Evolutionary conservation across 2,113 vertebrate species (phyloP).

Genomic region (Salvelinus sp.): DNA sequence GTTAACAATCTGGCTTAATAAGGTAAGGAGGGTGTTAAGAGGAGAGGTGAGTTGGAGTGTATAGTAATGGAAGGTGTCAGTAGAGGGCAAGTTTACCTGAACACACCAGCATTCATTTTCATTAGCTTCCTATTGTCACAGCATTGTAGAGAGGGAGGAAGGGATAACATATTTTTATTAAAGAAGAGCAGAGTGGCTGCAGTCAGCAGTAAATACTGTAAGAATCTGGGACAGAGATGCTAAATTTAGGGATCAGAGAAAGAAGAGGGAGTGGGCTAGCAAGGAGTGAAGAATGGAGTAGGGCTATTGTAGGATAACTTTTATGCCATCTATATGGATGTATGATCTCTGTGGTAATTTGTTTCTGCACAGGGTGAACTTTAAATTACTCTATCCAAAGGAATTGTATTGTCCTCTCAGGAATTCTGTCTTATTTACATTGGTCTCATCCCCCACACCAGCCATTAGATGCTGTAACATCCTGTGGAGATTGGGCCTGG

Average conservation of each 20-base stretch:
- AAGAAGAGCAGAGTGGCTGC: slow-evolving; percentile 22
- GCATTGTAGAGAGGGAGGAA: slow-evolving; percentile 8
- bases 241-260: slow-evolving; percentile 67
- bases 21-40: not conserved
- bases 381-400: no score
- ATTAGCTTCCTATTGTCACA: slow-evolving; percentile 34
- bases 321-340: not conserved
- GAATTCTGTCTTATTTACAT: no score
- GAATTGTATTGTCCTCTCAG: no score
- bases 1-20: not conserved
- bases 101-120: slow-evolving; percentile 32
- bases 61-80: no score
- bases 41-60: no score
- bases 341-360: no score
- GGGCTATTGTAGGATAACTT: not conserved
- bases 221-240: slow-evolving; percentile 64
- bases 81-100: slow-evolving; percentile 32
- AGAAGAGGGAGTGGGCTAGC: slow-evolving; percentile 19
- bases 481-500: no score
- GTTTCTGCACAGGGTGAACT: no score
- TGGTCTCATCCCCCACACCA: no score
- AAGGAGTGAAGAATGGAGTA: slow-evolving; percentile 15
- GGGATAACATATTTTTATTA: not conserved
- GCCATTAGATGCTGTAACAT: no score
- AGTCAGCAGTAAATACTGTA: slow-evolving; percentile 60